Base-by-base conservation (phyloP, 2,113 vertebrate genomes). In the Athene noctua region DNA sequence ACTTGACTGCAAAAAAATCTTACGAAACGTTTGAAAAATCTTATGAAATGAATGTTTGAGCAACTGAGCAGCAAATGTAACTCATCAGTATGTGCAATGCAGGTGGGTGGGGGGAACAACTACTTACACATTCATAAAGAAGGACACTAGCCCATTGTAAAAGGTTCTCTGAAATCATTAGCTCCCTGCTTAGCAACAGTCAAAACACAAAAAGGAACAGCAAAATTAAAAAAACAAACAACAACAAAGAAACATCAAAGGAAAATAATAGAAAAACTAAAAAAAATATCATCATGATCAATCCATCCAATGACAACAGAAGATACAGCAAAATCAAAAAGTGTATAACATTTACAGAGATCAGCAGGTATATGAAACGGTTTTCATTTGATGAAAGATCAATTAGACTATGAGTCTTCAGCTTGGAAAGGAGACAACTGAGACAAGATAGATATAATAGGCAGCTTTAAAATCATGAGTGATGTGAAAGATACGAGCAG, bases 401-500 rank as follows among this genome's bases (percentile, higher is more conserved):
- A 73, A 6, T 27, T 65, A 55, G 20, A 38, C 17, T 55, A 18
- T n/a, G 29, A 52, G 54, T n/a, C 29, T 70, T 90, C 20, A 44
- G 2, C 30, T 81, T 74, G 46, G 30, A 61, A 66, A 74, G 27
- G 11, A 84, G 20, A 54, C 2, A 20, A 40, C 30, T 29, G 29
- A 61, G 34, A 82, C 15, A 47, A 81, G 23, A 16, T 57, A 81
- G 23, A 16, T 57, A 47, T 11, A 77, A 80, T 22, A 80, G 16
- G 17, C 55, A 87, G 25, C 18, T 94, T 87, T 58, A 81, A 62
- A 87, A 62, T 57, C 6, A 19, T 47, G 10, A 70, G 10, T 30
- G 27, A 57, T 44, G 36, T 0, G 0, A 32, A 87, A 15, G 84
- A 62, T 30, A 5, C 0, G 2, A 78, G 36, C 5, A 91, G 29